Conservation (phyloP, 2,888 invertebrate species). For the Apamea anceps region DNA sequence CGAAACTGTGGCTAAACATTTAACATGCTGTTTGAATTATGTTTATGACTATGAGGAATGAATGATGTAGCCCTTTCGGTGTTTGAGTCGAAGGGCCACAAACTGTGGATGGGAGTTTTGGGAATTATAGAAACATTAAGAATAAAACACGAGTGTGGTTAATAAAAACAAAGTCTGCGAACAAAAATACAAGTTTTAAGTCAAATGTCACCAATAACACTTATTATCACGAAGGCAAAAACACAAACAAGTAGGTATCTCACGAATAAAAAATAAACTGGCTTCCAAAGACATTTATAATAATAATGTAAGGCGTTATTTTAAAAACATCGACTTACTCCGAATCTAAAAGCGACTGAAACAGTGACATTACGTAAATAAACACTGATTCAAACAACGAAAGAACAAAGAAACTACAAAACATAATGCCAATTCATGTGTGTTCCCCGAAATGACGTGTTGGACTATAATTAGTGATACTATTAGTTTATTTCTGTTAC, state of each 20-base stretch:
- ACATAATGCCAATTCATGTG: conserved; percentile 62
- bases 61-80: not conserved
- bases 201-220: conserved; percentile 10
- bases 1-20: conserved; percentile 47
- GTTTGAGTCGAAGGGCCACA: conserved; percentile 7
- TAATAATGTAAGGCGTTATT: conserved; percentile 4
- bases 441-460: conserved; percentile 68
- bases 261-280: conserved; percentile 16
- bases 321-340: conserved; percentile 25
- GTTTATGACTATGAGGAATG: conserved; percentile 10
- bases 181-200: conserved; percentile 14
- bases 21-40: conserved; percentile 39
- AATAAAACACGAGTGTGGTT: not conserved
- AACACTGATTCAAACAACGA: conserved; percentile 48
- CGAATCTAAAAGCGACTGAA: not conserved
- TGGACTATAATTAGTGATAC: conserved; percentile 69
- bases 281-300: not conserved
- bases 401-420: conserved; percentile 56
- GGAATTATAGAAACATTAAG: too few relatives aligned
- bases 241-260: not conserved
- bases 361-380: conserved; percentile 47
- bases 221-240: conserved; percentile 5
- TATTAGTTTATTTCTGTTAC: conserved; percentile 72
- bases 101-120: not conserved
- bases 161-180: not conserved